Base-by-base conservation (phyloP, 1,140 invertebrate genomes). In the Drosophila lowei region DNA sequence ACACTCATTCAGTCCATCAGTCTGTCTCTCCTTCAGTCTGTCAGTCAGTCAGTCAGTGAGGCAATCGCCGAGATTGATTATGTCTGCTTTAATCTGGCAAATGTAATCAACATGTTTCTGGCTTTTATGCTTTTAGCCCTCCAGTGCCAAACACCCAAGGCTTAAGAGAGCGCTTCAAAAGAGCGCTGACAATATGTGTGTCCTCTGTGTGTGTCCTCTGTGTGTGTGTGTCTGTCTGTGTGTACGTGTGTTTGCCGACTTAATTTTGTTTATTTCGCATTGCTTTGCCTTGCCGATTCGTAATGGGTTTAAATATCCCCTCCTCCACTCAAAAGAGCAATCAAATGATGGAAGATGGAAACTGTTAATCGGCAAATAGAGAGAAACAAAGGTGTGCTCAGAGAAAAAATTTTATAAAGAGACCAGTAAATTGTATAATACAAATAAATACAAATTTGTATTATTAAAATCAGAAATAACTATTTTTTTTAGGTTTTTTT, bases 51-150 rank as follows among this genome's bases (percentile, higher is more conserved):
- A 43, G 41, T 34, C 56, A 63, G 44, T 23, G 30, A 54, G 72
- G 71, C 71, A 83, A 83, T 75, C 66, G 71, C 30, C 13, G 56
- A 83, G 79, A 83, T 83, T 84, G 71, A 84, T 83, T 78, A 71
- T 71, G 74, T 63, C 79, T 74, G 61, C 66, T 78, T 75, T 64
- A 80, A 80, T 80, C 62, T 67, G 71, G 65, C 44, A 63, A 78
- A 66, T 75, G 75, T 71, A 75, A 74, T 77, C 77, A 70, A 66
- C 64, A 74, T 77, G 70, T 56, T 61, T 62, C 50, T 61, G 44
- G 52, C 25, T 52, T 49, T 64, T 53, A 23, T 13, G 34, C 34
- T 13, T 38, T 38, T 9, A 9, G 49, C 44, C 28, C 47, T 34
- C 2, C 15, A n/a, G 1, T 3, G 21, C 13, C 16, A n/a, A 5